phyloP scores from a whole-genome alignment of 1,140 invertebrate species.

The Drosophila parvula region DNA sequence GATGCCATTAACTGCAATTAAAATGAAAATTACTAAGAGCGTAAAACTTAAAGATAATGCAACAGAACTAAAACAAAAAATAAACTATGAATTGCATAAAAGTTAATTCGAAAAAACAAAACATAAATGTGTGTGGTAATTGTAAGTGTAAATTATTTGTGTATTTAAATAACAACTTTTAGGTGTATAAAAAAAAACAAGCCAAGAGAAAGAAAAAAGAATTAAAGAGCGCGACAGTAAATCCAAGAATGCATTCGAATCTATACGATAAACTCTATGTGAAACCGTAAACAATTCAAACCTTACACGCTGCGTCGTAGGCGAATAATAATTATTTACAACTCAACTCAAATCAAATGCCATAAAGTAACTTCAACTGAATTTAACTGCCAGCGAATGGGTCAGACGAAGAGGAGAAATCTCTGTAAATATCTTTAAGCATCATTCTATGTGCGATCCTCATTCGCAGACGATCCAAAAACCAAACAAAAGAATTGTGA shows the following conservation, averaged over 20 bases:
- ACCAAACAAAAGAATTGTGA: constrained; percentile 67
- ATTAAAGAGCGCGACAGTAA: constrained; percentile 24
- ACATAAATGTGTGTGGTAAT: constrained; percentile 71
- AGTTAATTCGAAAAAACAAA: constrained; percentile 36
- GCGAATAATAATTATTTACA: constrained; percentile 57
- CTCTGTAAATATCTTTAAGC: constrained; percentile 79
- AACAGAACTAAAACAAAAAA: constrained; percentile 34
- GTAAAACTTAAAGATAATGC: constrained; percentile 31
- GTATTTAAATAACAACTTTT: constrained; percentile 79
- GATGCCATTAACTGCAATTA: constrained; percentile 74
- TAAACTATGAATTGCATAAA: constrained; percentile 45
- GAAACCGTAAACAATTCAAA: constrained; percentile 49
- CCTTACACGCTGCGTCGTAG: constrained; percentile 46
- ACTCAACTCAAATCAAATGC: constrained; percentile 63
- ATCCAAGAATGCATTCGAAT: constrained; percentile 58
- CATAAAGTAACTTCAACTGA: constrained; percentile 79
- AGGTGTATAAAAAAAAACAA: constrained; percentile 60
- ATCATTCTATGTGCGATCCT: constrained; percentile 64
- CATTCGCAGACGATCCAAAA: constrained; percentile 44
- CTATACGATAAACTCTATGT: constrained; percentile 59
- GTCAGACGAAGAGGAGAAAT: constrained; percentile 29
- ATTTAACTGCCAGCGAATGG: constrained; percentile 57
- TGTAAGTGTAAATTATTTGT: constrained; percentile 80
- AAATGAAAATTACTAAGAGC: constrained; percentile 43
- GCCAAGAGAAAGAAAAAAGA: constrained; percentile 28